Evolutionary conservation across 2,888 invertebrate genomes (phyloP), one percentile per base, ranked within the genome.

Genomic region (Magallana nippona): DNA sequence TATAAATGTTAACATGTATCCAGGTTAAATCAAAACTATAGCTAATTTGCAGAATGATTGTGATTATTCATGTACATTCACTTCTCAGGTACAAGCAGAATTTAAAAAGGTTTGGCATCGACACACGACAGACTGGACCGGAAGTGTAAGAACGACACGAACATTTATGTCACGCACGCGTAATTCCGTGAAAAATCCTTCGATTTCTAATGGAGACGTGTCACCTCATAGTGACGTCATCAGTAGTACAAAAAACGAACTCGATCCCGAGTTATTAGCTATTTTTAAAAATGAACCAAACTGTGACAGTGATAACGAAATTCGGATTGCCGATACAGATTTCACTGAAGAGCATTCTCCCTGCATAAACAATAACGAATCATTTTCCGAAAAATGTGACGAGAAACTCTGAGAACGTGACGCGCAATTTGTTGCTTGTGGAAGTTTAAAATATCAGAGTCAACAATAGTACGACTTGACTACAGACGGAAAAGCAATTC

Each of bases 31-130:
- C 19, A 10, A 10, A 60, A 60, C n/a, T 19, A 19, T n/a, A 60
- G n/a, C 19, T 19, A n/a, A 10, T 19, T 60, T n/a, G n/a, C 10
- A 13, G 10, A 77, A 17, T 44, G 44, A 44, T 8, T 44, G 8
- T 44, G 44, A 44, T 8, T 44, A 44, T 44, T 44, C 44, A 17
- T 44, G 1, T 22, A 13, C 10, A 3, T 32, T 82, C 78, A 60
- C 13, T n/a, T 78, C 78, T 11, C 17, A 84, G 84, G 84, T 84
- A 10, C 82, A 82, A 55, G 82, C 79, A 17, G 82, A 84, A 55
- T 60, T 84, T 5, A 78, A 62, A 19, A 82, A 82, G 79, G 79
- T 77, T 27, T 84, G 84, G 84, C 78, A 44, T 13, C 44, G 84
- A 8, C 81, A 82, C 19, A 55, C 78, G 15, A 55, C 63, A 1